phyloP scores from a whole-genome alignment of 2,888 invertebrate genomes.

The Theodoxus fluviatilis region DNA sequence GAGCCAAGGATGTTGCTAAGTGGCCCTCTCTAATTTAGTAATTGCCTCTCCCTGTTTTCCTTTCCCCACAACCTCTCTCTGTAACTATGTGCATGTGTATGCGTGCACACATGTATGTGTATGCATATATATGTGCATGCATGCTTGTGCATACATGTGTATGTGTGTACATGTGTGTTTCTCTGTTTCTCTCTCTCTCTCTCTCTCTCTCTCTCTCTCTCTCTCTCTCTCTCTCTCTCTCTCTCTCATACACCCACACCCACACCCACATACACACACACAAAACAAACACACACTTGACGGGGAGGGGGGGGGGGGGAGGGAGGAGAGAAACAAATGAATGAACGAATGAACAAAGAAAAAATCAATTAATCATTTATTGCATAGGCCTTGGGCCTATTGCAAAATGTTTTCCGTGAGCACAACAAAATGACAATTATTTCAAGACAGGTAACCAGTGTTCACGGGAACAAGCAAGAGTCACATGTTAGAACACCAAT shows the following conservation, averaged over 20 bases:
- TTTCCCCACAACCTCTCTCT: too few relatives aligned
- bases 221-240: conserved; percentile 18
- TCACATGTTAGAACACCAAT: too few relatives aligned
- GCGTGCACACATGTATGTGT: neutral
- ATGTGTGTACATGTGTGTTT: neutral
- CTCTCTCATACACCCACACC: neutral
- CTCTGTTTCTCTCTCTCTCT: conserved; percentile 7
- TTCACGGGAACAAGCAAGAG: too few relatives aligned
- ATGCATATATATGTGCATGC: neutral
- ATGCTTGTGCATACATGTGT: neutral
- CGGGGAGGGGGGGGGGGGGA: neutral
- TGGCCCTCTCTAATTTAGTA: too few relatives aligned
- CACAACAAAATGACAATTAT: too few relatives aligned
- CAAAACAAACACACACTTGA: neutral
- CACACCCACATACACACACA: neutral
- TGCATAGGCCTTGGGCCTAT: too few relatives aligned
- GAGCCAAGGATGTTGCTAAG: too few relatives aligned
- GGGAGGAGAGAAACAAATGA: conserved; percentile 17
- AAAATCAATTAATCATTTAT: too few relatives aligned
- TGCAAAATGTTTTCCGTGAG: too few relatives aligned
- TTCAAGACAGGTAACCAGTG: too few relatives aligned
- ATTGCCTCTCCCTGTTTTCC: too few relatives aligned
- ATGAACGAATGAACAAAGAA: too few relatives aligned
- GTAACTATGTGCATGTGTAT: neutral
- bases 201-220: conserved; percentile 19